These are phyloP conservation scores for Carapus acus DNA, from an alignment of 2,797 vertebrate genomes.

Conservation along the genomic window DNA sequence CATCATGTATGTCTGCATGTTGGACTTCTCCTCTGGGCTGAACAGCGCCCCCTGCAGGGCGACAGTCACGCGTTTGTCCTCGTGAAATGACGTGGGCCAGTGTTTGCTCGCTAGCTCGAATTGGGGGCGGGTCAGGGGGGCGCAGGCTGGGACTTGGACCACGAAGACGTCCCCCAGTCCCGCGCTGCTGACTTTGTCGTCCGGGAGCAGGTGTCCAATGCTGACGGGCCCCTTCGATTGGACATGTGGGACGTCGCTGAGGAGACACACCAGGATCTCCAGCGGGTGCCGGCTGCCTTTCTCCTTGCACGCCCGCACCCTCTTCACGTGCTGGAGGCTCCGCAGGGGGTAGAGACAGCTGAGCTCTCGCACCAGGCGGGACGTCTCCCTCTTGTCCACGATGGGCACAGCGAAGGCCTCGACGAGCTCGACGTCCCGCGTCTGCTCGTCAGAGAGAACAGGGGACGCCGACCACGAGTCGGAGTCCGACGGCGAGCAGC, in stretches of 20 bases:
- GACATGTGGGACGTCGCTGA: constrained; percentile 31
- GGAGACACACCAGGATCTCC: constrained; percentile 77
- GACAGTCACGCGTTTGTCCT: constrained; percentile 75
- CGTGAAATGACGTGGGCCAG: constrained; percentile 85
- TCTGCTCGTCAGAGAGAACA: constrained; percentile 78
- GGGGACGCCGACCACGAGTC: constrained; percentile 69
- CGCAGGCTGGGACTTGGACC: constrained; percentile 70
- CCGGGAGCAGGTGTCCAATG: constrained; percentile 62
- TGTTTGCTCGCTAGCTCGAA: constrained; percentile 75
- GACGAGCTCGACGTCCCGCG: constrained; percentile 64
- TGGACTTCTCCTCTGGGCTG: constrained; percentile 56
- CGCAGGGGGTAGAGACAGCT: constrained; percentile 64
- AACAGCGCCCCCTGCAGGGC: constrained; percentile 75
- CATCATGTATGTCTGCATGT: constrained; percentile 76
- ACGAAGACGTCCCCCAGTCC: constrained; percentile 79
- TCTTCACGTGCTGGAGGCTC: constrained; percentile 77
- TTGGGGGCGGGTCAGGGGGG: constrained; percentile 78
- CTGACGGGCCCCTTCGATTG: neutral
- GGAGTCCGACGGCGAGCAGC: constrained; percentile 13
- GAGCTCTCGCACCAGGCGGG: constrained; percentile 75
- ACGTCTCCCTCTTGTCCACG: constrained; percentile 75
- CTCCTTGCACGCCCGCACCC: constrained; percentile 71
- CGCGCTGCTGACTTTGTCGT: constrained; percentile 18
- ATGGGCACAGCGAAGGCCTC: constrained; percentile 77
- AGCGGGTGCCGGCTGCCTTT: constrained; percentile 56